These are phyloP conservation scores for Amphiprion clarkii DNA, from an alignment of 2,797 vertebrate genomes.

Conservation along the genomic window DNA sequence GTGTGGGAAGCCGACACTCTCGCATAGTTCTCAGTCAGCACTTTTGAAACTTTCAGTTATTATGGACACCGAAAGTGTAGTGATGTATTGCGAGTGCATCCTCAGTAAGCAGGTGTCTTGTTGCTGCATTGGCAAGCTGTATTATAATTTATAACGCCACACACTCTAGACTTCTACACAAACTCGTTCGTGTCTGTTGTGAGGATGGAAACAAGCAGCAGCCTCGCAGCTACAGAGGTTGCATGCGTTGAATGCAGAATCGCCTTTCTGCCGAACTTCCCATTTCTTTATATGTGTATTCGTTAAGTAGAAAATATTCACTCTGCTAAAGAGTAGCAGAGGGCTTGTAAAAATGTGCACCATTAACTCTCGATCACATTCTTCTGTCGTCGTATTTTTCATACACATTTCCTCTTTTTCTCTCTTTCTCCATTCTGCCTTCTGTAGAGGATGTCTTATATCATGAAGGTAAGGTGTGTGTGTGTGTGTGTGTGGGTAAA, in stretches of 20 bases:
- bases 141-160: slow-evolving; percentile 4
- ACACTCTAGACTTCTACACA: neutral
- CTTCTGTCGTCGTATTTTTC: slow-evolving; percentile 78
- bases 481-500: slow-evolving; percentile 49
- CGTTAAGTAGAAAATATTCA: slow-evolving; percentile 10
- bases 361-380: slow-evolving; percentile 69
- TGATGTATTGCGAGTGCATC: neutral
- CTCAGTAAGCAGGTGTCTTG: neutral
- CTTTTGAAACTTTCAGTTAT: slow-evolving; percentile 25
- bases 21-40: slow-evolving; percentile 36
- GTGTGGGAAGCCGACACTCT: slow-evolving; percentile 35
- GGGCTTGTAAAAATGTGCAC: slow-evolving; percentile 65
- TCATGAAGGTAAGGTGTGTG: slow-evolving; percentile 97
- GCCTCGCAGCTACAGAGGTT: slow-evolving; percentile 20
- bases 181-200: neutral
- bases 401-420: slow-evolving; percentile 88
- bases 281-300: slow-evolving; percentile 9
- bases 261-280: slow-evolving; percentile 18
- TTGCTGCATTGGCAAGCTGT: neutral
- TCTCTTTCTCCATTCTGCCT: slow-evolving; percentile 93
- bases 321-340: slow-evolving; percentile 30
- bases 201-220: slow-evolving; percentile 10
- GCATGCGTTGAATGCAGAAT: slow-evolving; percentile 55
- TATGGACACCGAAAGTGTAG: neutral
- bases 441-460: slow-evolving; percentile 99